phyloP scores from a whole-genome alignment of 2,797 vertebrate species.

The Sus cebifrons region DNA sequence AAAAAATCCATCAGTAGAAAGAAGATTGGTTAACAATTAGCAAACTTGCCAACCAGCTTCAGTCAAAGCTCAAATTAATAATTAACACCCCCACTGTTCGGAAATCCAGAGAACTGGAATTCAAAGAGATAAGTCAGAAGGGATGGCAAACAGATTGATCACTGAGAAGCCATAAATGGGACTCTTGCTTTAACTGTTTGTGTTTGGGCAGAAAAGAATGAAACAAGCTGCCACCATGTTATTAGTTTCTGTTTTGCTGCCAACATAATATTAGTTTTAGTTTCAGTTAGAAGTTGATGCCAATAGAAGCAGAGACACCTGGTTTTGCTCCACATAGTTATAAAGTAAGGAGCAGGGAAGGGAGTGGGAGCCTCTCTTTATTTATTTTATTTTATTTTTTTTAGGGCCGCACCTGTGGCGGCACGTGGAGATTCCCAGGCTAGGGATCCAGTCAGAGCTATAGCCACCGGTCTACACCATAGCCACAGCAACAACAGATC shows the following conservation, averaged over 20 bases:
- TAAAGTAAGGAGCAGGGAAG: not conserved
- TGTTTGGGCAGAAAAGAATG: slow-evolving; percentile 3
- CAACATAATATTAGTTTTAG: not conserved
- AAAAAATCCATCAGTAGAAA: not conserved
- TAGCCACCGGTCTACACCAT: no score
- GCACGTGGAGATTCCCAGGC: no score
- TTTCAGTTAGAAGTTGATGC: slow-evolving; percentile 41
- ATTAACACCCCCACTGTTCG: slow-evolving; percentile 52
- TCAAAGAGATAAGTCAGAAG: not conserved
- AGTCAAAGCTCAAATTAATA: slow-evolving; percentile 64
- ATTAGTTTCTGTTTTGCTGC: slow-evolving; percentile 28
- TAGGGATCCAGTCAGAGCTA: no score
- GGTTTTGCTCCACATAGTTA: not conserved
- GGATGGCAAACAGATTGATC: not conserved
- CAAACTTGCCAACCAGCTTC: slow-evolving; percentile 4
- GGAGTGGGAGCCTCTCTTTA: not conserved
- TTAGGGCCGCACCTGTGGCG: no score
- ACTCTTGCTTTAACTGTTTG: slow-evolving; percentile 49
- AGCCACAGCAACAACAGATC: no score
- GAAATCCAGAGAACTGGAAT: not conserved
- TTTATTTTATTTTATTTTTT: no score
- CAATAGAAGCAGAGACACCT: not conserved
- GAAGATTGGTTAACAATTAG: slow-evolving; percentile 65
- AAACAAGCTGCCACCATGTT: not conserved
- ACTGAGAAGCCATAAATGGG: not conserved